A percentile compares a stretch with the other conserved stretches of the same genome.
Evolutionary conservation across 2,888 invertebrate genomes (phyloP).

Genomic region (Nineta flava): DNA sequence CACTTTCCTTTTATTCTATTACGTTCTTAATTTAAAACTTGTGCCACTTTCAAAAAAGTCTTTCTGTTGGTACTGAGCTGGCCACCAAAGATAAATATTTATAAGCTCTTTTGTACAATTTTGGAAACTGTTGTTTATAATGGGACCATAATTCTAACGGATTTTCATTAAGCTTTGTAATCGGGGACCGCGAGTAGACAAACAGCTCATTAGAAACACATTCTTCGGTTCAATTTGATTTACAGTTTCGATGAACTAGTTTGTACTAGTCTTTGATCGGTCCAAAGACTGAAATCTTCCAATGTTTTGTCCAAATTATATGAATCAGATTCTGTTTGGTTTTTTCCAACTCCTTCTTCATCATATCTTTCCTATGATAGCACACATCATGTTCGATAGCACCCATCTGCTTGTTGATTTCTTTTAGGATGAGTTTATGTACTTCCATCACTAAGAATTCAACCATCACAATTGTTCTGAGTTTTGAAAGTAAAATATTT

Average conservation of each 20-base stretch:
- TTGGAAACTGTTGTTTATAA: constrained; percentile 9
- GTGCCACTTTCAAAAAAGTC: constrained; percentile 10
- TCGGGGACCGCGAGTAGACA: constrained; percentile 8
- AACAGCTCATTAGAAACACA: constrained; percentile 10
- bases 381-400: constrained; percentile 12
- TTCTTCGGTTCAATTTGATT: constrained; percentile 7
- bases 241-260: constrained; percentile 7
- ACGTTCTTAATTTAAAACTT: constrained; percentile 8
- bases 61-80: constrained; percentile 11
- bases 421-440: constrained; percentile 11
- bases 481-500: constrained; percentile 15
- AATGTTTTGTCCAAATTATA: background rate
- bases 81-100: constrained; percentile 8
- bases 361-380: background rate
- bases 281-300: constrained; percentile 9
- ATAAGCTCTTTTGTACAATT: constrained; percentile 6
- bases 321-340: constrained; percentile 1
- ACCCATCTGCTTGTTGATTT: constrained; percentile 15
- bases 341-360: background rate
- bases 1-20: constrained; percentile 10
- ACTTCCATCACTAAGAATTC: constrained; percentile 9
- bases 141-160: constrained; percentile 11
- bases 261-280: constrained; percentile 11
- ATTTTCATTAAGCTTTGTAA: constrained; percentile 10
- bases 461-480: background rate